Base-by-base conservation (phyloP, 2,888 invertebrate genomes). In the Athalia rosae region DNA sequence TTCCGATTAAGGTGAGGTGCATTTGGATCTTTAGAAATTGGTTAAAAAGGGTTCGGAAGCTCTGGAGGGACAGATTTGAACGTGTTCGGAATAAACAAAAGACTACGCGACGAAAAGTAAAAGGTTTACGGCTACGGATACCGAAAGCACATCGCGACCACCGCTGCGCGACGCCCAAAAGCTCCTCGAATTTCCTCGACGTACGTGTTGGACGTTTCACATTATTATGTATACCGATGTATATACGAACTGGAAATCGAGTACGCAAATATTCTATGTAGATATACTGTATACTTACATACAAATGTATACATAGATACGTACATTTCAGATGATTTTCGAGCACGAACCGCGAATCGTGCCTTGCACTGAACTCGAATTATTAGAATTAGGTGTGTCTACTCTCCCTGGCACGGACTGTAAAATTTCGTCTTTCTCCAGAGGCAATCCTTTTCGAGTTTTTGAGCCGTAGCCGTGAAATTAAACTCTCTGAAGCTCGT, bases 401-500 rank as follows among this genome's bases (percentile, higher is more conserved):
- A 53, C 53, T 11, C 53, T 53, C 3, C 3, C 3, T 50, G 43
- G 11, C 56, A 43, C 43, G 8, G 9, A 15, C 41, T 69, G 69
- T 56, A 2, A 28, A 28, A 28, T 56, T 64, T 5, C 45, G 41
- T 62, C 62, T 61, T 13, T 47, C 74, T 11, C 11, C 11, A 61
- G 28, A 28, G 28, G 74, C 47, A 74, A 74, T 62, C 61, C 71
- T 71, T 13, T 47, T 28, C 41, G 62, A 74, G 61, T 61, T 74
- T 74, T 61, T 28, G 74, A 74, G 13, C 61, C 74, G 61, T 62
- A 74, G 45, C 74, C 74, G 74, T 74, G 74, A 74, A 74, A 74
- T 74, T 74, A 74, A 74, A 74, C 48, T 61, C 74, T 56, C 53
- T 62, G 61, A 15, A 62, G 74, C 62, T 74, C 59, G 62, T 74